Base-by-base conservation (phyloP, 2,113 vertebrate species). In the Cricetomys ansorgei region DNA sequence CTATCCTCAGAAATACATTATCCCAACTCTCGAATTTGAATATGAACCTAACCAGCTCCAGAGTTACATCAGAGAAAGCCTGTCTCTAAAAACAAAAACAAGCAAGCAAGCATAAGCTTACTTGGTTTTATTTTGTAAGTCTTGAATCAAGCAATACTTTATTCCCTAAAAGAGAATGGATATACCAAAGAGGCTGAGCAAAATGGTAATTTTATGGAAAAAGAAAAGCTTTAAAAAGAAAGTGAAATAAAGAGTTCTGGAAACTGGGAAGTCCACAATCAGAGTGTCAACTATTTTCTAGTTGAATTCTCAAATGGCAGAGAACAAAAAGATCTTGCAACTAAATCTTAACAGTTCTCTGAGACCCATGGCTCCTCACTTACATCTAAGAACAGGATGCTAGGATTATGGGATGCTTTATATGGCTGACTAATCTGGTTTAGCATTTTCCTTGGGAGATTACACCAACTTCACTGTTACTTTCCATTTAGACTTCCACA, bases 11-110 rank as follows among this genome's bases (percentile, higher is more conserved):
- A 86, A 81, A 53, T 79, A 31, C 64, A 92, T 80, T 86, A 95
- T 59, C 65, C 31, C 84, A 65, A 31, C 12, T 69, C 59, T 45
- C 50, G 34, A 85, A 79, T 50, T 19, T 88, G 13, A 88, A 67
- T 81, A 91, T 79, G 17, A 93, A 45, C 91, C 55, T 79, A 73
- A 73, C 31, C 23, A 93, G 59, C n/a, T n/a, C n/a, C n/a, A n/a
- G n/a, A n/a, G n/a, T n/a, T n/a, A n/a, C n/a, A n/a, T n/a, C n/a
- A n/a, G n/a, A n/a, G n/a, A n/a, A n/a, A n/a, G n/a, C n/a, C n/a
- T n/a, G n/a, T n/a, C n/a, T n/a, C n/a, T n/a, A n/a, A n/a, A n/a
- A n/a, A n/a, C n/a, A n/a, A n/a, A n/a, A n/a, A n/a, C n/a, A n/a
- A n/a, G n/a, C n/a, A n/a, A n/a, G n/a, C n/a, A n/a, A n/a, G n/a